phyloP scores from a whole-genome alignment of 2,113 vertebrate species.

The Epinephelus cyanopodus region DNA sequence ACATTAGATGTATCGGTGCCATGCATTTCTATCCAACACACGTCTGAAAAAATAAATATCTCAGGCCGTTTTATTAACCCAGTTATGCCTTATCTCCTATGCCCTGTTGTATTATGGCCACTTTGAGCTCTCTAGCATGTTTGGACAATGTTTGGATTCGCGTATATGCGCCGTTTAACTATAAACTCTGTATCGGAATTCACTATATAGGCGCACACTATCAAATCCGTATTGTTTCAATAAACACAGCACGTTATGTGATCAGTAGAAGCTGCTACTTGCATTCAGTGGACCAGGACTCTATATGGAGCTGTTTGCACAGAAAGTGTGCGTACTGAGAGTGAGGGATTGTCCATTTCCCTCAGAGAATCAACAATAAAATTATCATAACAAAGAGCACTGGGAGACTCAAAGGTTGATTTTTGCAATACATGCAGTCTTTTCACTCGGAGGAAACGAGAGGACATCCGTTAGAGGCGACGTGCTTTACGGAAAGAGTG shows the following conservation, averaged over 20 bases:
- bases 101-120: not conserved
- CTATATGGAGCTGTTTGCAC: constrained; percentile 76
- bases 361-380: constrained; percentile 82
- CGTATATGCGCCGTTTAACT: constrained; percentile 23
- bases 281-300: constrained; percentile 71
- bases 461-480: constrained; percentile 67
- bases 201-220: constrained; percentile 37
- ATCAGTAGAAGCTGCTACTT: constrained; percentile 73
- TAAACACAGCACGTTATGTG: constrained; percentile 74
- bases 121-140: constrained; percentile 20
- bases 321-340: constrained; percentile 77
- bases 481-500: constrained; percentile 51
- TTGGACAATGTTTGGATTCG: constrained; percentile 15
- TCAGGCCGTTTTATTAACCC: constrained; percentile 35
- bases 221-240: constrained; percentile 71
- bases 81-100: constrained; percentile 14
- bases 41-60: constrained; percentile 30
- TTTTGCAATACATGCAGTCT: constrained; percentile 66
- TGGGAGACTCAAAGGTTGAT: constrained; percentile 73
- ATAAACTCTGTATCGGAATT: constrained; percentile 62
- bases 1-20: constrained; percentile 15
- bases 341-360: constrained; percentile 77
- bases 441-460: constrained; percentile 68
- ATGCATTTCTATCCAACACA: constrained; percentile 40
- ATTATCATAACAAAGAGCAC: constrained; percentile 86